Percentiles rank a stretch among this genome's conserved stretches.
These are phyloP conservation scores for Nannobrachium achirus DNA, from an alignment of 2,113 vertebrate genomes.

Conservation along the genomic window DNA sequence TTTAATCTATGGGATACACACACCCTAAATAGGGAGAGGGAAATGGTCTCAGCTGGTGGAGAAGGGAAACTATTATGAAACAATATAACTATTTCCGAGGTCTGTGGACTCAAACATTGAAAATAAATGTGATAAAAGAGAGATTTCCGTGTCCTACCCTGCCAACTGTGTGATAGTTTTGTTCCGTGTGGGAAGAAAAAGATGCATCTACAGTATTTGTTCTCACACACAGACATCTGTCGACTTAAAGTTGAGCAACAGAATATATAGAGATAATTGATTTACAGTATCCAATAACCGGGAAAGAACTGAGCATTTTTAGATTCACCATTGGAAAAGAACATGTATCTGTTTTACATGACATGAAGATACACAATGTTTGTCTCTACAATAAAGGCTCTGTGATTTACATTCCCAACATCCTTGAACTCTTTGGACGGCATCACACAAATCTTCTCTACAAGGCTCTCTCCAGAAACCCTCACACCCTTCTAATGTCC, in stretches of 20 bases:
- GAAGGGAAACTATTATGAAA: constrained; percentile 43
- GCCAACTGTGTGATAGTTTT: too few relatives aligned
- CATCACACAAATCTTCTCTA: background rate
- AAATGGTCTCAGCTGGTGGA: constrained; percentile 53
- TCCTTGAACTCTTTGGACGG: background rate
- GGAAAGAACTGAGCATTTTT: background rate
- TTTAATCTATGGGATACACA: constrained; percentile 67
- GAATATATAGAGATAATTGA: constrained; percentile 6
- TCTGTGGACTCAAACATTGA: constrained; percentile 9
- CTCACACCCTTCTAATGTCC: too few relatives aligned
- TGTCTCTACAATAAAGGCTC: background rate
- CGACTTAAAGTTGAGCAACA: background rate
- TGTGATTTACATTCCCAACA: background rate
- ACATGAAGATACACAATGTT: background rate
- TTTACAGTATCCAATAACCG: background rate
- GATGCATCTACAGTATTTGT: constrained; percentile 6
- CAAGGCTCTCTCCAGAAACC: background rate
- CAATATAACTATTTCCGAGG: constrained; percentile 32
- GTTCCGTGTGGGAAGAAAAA: too few relatives aligned
- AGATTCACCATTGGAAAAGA: background rate
- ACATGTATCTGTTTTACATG: background rate
- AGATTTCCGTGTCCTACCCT: background rate
- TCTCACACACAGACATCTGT: constrained; percentile 12
- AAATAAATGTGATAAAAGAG: constrained; percentile 18
- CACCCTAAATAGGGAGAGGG: constrained; percentile 55